phyloP scores from a whole-genome alignment of 35 echinoderm and acorn worm species.

The Nesometra sesokonis region DNA sequence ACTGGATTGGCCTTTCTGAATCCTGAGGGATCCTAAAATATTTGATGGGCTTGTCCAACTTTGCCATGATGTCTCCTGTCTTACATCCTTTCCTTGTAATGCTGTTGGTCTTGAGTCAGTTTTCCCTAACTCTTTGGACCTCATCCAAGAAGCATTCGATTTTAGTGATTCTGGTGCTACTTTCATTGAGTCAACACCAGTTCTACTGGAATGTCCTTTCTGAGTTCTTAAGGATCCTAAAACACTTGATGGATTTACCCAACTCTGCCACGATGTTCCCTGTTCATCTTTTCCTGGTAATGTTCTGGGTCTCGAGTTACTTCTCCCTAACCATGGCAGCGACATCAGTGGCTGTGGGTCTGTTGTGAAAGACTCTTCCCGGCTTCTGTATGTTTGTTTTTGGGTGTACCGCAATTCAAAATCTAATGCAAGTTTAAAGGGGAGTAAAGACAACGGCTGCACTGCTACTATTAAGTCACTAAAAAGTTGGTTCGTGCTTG shows the following conservation, averaged over 20 bases:
- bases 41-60: neutral
- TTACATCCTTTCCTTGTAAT: neutral
- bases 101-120: neutral
- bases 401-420: neutral
- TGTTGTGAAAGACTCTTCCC: neutral
- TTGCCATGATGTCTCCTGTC: neutral
- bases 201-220: neutral
- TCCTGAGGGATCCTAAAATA: neutral
- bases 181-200: neutral
- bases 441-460: neutral
- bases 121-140: neutral
- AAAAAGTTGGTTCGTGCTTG: neutral
- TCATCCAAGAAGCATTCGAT: neutral
- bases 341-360: neutral
- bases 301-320: neutral
- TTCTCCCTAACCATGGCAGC: neutral
- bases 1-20: neutral
- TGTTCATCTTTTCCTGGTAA: neutral
- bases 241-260: neutral
- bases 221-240: neutral
- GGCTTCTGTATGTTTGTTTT: neutral
- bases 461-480: neutral
- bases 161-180: neutral
- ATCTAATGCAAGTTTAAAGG: neutral
- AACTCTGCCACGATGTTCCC: neutral